phyloP scores from a whole-genome alignment of 2,888 invertebrate species.

The Pilophorus perplexus region DNA sequence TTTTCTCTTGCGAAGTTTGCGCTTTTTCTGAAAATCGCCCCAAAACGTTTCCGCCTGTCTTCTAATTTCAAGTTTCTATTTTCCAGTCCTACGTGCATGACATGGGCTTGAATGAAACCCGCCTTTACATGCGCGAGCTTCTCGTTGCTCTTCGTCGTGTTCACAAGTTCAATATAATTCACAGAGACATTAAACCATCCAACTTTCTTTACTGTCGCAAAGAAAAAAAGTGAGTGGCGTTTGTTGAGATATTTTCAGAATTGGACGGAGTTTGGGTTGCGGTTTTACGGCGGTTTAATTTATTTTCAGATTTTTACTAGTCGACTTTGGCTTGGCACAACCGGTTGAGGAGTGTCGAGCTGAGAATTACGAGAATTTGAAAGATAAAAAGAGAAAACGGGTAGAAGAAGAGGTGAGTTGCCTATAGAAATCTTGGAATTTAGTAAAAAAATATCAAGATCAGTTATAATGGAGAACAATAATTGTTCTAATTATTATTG shows the following conservation, averaged over 20 bases:
- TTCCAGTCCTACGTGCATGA: slow-evolving; percentile 73
- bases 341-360: slow-evolving; percentile 52
- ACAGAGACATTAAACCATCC: slow-evolving; percentile 86
- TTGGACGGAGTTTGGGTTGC: not conserved
- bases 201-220: slow-evolving; percentile 83
- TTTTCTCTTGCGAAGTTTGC: no score
- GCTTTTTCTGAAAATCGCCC: no score
- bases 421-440: not conserved
- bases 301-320: slow-evolving; percentile 65
- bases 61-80: not conserved
- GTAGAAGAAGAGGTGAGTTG: slow-evolving; percentile 42
- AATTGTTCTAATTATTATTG: no score
- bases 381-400: slow-evolving; percentile 43
- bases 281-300: not conserved
- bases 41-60: not conserved
- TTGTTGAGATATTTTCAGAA: not conserved
- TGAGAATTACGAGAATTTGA: slow-evolving; percentile 32
- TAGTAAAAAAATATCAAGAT: no score
- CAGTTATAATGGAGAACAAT: no score
- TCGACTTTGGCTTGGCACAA: slow-evolving; percentile 89
- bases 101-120: slow-evolving; percentile 68
- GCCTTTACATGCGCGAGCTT: slow-evolving; percentile 76
- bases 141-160: slow-evolving; percentile 74
- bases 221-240: slow-evolving; percentile 57
- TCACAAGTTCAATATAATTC: slow-evolving; percentile 80